Percentiles rank a stretch among this genome's conserved stretches.
Evolutionary conservation across 2,113 vertebrate genomes (phyloP).

Genomic region (Lepus americanus): DNA sequence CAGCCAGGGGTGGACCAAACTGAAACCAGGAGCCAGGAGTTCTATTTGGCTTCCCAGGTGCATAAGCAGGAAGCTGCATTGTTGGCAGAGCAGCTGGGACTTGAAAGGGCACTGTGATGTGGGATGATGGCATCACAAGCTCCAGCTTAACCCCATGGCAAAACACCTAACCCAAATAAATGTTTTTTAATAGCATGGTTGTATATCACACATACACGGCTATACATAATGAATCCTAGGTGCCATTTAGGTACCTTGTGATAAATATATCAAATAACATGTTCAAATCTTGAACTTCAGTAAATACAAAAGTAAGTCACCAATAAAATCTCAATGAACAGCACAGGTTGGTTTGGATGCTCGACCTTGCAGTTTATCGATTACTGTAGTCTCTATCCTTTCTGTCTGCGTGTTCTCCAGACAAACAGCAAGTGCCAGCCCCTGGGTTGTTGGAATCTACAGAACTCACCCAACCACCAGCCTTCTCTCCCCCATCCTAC

Average conservation of each 20-base stretch:
- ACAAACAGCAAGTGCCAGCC: not conserved
- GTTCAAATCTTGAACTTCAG: not conserved
- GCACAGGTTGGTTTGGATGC: not conserved
- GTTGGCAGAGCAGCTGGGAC: too few species aligned
- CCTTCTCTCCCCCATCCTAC: not conserved
- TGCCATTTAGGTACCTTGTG: not conserved
- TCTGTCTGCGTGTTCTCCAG: not conserved
- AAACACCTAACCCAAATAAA: too few species aligned
- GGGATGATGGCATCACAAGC: too few species aligned
- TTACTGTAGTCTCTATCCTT: not conserved
- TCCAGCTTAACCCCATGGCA: too few species aligned
- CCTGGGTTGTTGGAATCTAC: too few species aligned
- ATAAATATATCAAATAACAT: not conserved
- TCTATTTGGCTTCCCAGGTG: too few species aligned
- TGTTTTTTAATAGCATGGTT: not conserved
- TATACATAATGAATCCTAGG: not conserved
- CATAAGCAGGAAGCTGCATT: too few species aligned
- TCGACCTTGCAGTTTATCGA: not conserved
- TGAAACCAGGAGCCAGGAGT: too few species aligned
- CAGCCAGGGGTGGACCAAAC: too few species aligned
- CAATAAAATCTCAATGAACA: not conserved
- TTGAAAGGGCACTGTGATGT: too few species aligned
- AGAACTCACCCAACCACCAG: too few species aligned
- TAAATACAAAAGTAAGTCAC: not conserved
- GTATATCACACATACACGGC: not conserved